phyloP scores from a whole-genome alignment of 2,888 invertebrate genomes.

The Sminthurides aquaticus region DNA sequence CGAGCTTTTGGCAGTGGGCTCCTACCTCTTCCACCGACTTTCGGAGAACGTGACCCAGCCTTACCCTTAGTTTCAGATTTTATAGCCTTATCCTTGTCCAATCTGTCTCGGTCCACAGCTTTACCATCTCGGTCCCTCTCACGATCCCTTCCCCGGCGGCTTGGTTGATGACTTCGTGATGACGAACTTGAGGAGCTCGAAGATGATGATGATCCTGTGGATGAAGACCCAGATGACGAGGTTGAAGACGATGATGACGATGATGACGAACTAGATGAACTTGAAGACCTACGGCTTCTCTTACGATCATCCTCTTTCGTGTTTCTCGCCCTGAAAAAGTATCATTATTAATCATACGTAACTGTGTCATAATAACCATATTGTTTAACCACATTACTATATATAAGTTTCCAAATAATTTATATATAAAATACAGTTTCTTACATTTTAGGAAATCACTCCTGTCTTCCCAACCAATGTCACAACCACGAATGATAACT shows the following conservation, averaged over 20 bases:
- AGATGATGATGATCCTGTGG: conserved; percentile 30
- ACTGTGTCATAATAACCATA: neutral
- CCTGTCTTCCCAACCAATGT: too few relatives aligned
- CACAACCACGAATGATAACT: too few relatives aligned
- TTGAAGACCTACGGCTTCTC: conserved; percentile 30
- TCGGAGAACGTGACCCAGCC: conserved; percentile 24
- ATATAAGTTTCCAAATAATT: too few relatives aligned
- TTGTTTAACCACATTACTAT: too few relatives aligned
- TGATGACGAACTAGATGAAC: conserved; percentile 37
- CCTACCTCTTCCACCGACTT: conserved; percentile 12
- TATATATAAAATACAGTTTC: too few relatives aligned
- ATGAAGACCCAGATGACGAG: conserved; percentile 36
- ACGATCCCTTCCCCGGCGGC: conserved; percentile 31
- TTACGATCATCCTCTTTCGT: conserved; percentile 38
- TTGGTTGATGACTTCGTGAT: conserved; percentile 31
- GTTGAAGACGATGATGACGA: conserved; percentile 38
- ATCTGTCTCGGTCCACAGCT: conserved; percentile 19
- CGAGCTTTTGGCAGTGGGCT: conserved; percentile 9
- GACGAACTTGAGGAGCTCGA: conserved; percentile 41
- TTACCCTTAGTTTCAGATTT: conserved; percentile 29
- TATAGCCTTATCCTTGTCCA: conserved; percentile 24
- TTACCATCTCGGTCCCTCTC: conserved; percentile 28
- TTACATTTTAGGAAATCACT: too few relatives aligned
- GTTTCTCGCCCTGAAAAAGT: conserved; percentile 34
- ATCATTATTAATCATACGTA: neutral